Percentiles rank a stretch among this genome's conserved stretches.
These are phyloP conservation scores for Microcebus murinus DNA, from an alignment of 2,113 vertebrate species.

Conservation along the genomic window DNA sequence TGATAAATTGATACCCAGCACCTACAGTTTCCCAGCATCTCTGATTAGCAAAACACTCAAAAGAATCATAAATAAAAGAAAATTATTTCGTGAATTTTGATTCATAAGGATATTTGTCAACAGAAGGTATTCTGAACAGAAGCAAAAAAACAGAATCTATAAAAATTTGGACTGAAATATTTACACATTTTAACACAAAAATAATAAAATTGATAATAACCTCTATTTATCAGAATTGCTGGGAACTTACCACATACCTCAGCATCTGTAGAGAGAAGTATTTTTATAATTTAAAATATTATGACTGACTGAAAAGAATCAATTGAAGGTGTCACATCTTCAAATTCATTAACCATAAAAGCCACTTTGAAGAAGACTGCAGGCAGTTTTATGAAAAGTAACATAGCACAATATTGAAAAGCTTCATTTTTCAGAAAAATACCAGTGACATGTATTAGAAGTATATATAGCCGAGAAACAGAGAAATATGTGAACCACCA, in stretches of 20 bases:
- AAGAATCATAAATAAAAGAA: background rate
- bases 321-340: background rate
- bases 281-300: background rate
- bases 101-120: background rate
- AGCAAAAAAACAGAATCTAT: background rate
- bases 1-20: background rate
- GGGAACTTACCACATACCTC: background rate
- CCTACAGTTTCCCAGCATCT: background rate
- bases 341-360: background rate
- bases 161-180: background rate
- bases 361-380: background rate
- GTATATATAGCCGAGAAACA: background rate
- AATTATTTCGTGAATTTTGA: background rate
- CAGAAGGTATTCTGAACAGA: background rate
- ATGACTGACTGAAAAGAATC: background rate
- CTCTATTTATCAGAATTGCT: background rate
- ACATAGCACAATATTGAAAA: conserved; percentile 21
- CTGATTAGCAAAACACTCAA: background rate
- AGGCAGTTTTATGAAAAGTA: conserved; percentile 18
- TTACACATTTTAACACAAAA: conserved; percentile 15
- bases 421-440: conserved; percentile 34
- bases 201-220: background rate
- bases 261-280: background rate
- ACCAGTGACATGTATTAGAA: background rate
- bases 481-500: background rate